Evolutionary conservation across 1,140 invertebrate genomes (phyloP).

Genomic region (Drosophila auraria): DNA sequence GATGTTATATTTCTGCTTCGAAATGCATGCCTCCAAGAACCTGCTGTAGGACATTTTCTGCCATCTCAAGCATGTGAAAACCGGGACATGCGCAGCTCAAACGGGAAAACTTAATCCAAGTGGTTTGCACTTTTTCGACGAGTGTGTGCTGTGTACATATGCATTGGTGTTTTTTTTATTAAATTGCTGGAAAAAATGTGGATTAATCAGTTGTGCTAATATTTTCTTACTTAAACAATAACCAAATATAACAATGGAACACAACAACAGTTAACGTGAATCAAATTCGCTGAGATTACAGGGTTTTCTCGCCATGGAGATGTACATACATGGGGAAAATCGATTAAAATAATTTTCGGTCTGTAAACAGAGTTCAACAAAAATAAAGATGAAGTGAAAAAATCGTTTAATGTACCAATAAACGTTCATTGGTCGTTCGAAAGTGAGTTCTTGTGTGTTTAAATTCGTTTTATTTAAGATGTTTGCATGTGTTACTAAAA

Average conservation of each 20-base stretch:
- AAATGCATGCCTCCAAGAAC: neutral
- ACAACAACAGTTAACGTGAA: conserved; percentile 5
- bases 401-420: conserved; percentile 20
- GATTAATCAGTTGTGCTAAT: conserved; percentile 20
- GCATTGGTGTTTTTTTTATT: conserved; percentile 35
- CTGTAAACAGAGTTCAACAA: conserved; percentile 43
- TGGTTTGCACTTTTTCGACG: conserved; percentile 44
- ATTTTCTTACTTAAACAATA: conserved; percentile 7
- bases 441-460: conserved; percentile 14
- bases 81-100: conserved; percentile 20
- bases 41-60: conserved; percentile 16
- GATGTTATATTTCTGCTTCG: neutral
- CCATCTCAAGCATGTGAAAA: conserved; percentile 19
- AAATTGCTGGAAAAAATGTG: conserved; percentile 39
- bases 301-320: conserved; percentile 24
- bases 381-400: conserved; percentile 45
- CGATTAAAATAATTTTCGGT: conserved; percentile 32
- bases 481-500: neutral
- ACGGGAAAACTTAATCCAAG: conserved; percentile 19
- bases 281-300: neutral
- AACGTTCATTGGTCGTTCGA: neutral
- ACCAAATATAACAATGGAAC: conserved; percentile 6
- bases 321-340: conserved; percentile 33
- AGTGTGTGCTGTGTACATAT: conserved; percentile 47
- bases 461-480: neutral